Conservation (phyloP, 1,140 invertebrate genomes). For the Hypsibius dujardini region DNA sequence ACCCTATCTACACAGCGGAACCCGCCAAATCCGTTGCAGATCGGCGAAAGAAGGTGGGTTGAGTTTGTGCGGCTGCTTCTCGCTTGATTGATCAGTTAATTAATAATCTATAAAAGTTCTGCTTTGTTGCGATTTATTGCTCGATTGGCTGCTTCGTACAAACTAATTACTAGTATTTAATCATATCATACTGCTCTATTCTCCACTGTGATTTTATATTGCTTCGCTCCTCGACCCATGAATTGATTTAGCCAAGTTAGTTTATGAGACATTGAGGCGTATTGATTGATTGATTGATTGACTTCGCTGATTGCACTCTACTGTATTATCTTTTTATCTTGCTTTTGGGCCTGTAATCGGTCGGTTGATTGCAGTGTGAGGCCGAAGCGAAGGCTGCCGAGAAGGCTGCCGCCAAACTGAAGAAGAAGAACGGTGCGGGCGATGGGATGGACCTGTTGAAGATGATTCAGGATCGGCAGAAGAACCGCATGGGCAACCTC, state of each 20-base stretch:
- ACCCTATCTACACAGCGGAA: neutral
- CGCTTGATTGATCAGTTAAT: too few species aligned
- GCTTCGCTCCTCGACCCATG: too few species aligned
- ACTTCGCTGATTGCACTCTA: neutral
- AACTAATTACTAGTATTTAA: conserved; percentile 4
- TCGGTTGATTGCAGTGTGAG: neutral
- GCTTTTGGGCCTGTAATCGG: neutral
- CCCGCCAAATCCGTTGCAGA: neutral
- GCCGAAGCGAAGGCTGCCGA: neutral
- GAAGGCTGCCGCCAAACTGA: neutral
- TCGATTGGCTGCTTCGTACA: too few species aligned
- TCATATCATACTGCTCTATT: neutral
- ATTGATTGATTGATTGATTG: too few species aligned
- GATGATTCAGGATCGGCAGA: neutral
- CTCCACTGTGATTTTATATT: too few species aligned
- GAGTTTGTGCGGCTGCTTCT: neutral
- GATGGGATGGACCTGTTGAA: neutral
- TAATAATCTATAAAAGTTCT: too few species aligned
- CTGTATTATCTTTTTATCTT: neutral
- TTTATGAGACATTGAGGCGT: too few species aligned
- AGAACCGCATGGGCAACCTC: neutral
- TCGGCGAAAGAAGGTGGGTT: neutral
- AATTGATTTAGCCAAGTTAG: too few species aligned
- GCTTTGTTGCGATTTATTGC: too few species aligned
- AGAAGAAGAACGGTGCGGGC: neutral